Evolutionary conservation across 2,797 vertebrate species (phyloP).

Genomic region (Petrocephalus sullivani): DNA sequence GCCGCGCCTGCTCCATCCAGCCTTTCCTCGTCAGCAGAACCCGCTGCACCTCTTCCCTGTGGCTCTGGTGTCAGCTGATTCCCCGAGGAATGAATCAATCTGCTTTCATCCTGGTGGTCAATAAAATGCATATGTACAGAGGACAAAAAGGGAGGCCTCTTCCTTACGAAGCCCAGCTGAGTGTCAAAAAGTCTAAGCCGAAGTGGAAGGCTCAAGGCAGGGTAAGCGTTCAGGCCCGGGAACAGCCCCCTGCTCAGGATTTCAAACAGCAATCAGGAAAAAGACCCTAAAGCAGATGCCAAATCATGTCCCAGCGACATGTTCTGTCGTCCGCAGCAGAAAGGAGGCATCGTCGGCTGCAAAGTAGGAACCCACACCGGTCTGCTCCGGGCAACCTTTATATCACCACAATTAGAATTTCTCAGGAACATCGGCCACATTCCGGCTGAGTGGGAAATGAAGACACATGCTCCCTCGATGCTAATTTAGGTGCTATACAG

Average conservation of each 20-base stretch:
- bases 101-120: slow-evolving; percentile 23
- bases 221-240: slow-evolving; percentile 42
- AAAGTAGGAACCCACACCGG: slow-evolving; percentile 55
- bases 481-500: slow-evolving; percentile 30
- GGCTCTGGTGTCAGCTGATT: slow-evolving; percentile 39
- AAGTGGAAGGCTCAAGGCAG: slow-evolving; percentile 16
- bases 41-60: slow-evolving; percentile 42
- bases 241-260: slow-evolving; percentile 50
- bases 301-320: slow-evolving; percentile 53
- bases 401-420: slow-evolving; percentile 47
- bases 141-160: neutral
- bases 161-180: neutral
- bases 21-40: slow-evolving; percentile 49
- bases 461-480: slow-evolving; percentile 39
- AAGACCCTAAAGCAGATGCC: slow-evolving; percentile 49
- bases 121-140: slow-evolving; percentile 1
- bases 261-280: slow-evolving; percentile 56
- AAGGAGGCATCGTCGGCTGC: slow-evolving; percentile 52
- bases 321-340: slow-evolving; percentile 62
- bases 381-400: slow-evolving; percentile 60
- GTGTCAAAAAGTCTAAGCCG: neutral
- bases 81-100: slow-evolving; percentile 46
- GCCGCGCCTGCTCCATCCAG: slow-evolving; percentile 34
- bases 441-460: slow-evolving; percentile 26
- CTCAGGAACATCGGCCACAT: slow-evolving; percentile 40